Percentiles rank a stretch among this genome's conserved stretches.
These are phyloP conservation scores for Philaethria dido DNA, from an alignment of 2,888 invertebrate species.

Conservation along the genomic window DNA sequence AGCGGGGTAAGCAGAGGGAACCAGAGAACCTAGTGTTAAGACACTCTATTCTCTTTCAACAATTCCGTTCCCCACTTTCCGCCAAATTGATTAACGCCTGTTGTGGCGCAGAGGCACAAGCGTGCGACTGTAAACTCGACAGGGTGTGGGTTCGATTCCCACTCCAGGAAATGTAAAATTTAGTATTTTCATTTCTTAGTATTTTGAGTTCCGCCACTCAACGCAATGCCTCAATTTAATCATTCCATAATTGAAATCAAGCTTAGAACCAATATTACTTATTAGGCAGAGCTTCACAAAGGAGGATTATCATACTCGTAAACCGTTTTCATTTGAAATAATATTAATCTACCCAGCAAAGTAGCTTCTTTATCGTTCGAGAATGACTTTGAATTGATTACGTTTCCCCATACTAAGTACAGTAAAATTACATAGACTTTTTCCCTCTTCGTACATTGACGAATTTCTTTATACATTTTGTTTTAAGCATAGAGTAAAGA, in stretches of 20 bases:
- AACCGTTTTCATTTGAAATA: constrained; percentile 52
- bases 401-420: constrained; percentile 50
- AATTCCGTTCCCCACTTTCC: too few species aligned
- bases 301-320: constrained; percentile 47
- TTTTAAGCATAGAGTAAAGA: background rate
- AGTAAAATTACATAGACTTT: background rate
- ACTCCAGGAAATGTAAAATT: too few species aligned
- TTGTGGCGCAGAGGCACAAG: too few species aligned
- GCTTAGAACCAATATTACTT: background rate
- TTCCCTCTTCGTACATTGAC: constrained; percentile 17
- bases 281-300: constrained; percentile 1
- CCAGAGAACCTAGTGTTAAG: too few species aligned
- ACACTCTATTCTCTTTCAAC: too few species aligned
- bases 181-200: too few species aligned
- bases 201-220: too few species aligned
- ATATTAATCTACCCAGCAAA: constrained; percentile 64
- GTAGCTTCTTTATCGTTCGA: constrained; percentile 63
- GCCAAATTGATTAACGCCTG: too few species aligned
- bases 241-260: background rate
- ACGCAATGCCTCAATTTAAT: too few species aligned
- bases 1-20: too few species aligned
- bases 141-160: too few species aligned
- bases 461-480: background rate
- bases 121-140: too few species aligned
- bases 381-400: constrained; percentile 71